These are phyloP conservation scores for Drosophila rhopaloa DNA, from an alignment of 1,140 invertebrate genomes.

Conservation along the genomic window DNA sequence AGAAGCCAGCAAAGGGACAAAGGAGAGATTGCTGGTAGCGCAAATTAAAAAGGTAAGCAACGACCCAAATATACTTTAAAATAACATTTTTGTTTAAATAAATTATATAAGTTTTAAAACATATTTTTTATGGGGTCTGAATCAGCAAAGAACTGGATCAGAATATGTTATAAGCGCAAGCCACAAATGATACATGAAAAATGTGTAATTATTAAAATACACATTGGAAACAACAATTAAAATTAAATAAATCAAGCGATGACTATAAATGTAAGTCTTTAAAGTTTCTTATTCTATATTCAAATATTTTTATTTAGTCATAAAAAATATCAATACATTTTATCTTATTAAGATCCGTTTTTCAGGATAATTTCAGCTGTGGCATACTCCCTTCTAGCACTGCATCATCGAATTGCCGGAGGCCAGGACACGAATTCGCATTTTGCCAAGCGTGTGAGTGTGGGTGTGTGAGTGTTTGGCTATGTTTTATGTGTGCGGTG, in stretches of 20 bases:
- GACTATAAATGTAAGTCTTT: too few relatives aligned
- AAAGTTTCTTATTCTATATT: too few relatives aligned
- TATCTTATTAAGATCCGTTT: background rate
- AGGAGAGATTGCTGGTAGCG: constrained; percentile 18
- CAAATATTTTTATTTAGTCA: too few relatives aligned
- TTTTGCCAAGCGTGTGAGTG: constrained; percentile 25
- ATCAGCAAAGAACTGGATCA: too few relatives aligned
- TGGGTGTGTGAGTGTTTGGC: constrained; percentile 17
- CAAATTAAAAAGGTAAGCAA: background rate
- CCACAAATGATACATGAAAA: too few relatives aligned
- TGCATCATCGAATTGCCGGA: constrained; percentile 26
- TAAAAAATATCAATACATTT: background rate
- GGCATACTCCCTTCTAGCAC: background rate
- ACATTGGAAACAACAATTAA: too few relatives aligned
- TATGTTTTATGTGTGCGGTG: constrained; percentile 36
- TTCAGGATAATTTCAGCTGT: constrained; percentile 1
- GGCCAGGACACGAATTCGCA: constrained; percentile 27
- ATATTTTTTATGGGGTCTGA: too few relatives aligned
- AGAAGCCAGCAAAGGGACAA: constrained; percentile 25
- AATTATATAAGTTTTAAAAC: too few relatives aligned
- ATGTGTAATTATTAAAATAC: too few relatives aligned
- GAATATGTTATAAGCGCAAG: too few relatives aligned
- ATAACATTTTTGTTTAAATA: too few relatives aligned
- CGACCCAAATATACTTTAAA: constrained; percentile 17
- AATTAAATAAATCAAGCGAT: too few relatives aligned